Evolutionary conservation across 2,113 vertebrate genomes (phyloP).

Genomic region (Oryzias woworae): DNA sequence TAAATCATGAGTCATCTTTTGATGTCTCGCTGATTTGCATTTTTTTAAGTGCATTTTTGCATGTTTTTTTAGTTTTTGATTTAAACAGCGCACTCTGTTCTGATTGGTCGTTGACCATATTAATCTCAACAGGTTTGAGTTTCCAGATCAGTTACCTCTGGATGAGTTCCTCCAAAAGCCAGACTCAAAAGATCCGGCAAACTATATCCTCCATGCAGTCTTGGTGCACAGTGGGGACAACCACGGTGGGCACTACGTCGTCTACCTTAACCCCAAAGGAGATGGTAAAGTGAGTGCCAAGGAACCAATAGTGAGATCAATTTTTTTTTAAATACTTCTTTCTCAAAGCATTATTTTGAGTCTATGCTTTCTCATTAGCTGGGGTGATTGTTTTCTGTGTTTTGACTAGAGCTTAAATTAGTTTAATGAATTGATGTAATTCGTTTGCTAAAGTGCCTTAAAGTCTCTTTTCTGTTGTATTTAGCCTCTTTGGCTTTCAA

Average conservation of each 20-base stretch:
- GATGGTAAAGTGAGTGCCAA: constrained; percentile 95
- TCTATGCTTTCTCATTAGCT: not conserved
- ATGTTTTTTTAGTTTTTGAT: too few species aligned
- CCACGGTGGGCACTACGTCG: constrained; percentile 98
- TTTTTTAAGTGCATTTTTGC: too few species aligned
- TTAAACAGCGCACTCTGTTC: too few species aligned
- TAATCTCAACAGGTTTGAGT: constrained; percentile 87
- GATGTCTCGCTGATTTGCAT: too few species aligned
- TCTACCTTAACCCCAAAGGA: constrained; percentile 98
- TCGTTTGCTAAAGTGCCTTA: constrained; percentile 3
- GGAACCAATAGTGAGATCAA: constrained; percentile 77
- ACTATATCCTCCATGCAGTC: constrained; percentile 97
- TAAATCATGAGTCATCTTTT: too few species aligned
- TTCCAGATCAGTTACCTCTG: constrained; percentile 95
- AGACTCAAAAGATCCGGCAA: constrained; percentile 95
- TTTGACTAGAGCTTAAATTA: not conserved
- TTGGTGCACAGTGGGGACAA: constrained; percentile 98
- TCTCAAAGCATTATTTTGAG: constrained; percentile 31
- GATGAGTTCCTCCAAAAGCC: constrained; percentile 99
- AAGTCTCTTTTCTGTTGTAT: too few species aligned
- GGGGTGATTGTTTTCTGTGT: not conserved
- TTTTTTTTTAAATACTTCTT: constrained; percentile 42
- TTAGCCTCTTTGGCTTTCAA: too few species aligned
- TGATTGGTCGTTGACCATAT: not conserved
- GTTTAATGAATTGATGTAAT: not conserved